A percentile compares a stretch with the other conserved stretches of the same genome.
These are phyloP conservation scores for Gymnocephalus cernua DNA, from an alignment of 2,113 vertebrate species.

Conservation along the genomic window DNA sequence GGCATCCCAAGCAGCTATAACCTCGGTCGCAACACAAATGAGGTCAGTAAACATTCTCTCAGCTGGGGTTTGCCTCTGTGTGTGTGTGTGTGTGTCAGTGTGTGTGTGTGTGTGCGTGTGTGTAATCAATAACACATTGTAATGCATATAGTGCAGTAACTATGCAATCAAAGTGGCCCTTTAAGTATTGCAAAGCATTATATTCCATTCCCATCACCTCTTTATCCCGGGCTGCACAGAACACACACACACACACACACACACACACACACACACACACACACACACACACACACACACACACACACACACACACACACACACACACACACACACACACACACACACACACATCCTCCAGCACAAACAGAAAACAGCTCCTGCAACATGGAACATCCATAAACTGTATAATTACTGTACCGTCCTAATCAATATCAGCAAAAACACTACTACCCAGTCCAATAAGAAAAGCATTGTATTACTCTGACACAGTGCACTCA, in stretches of 20 bases:
- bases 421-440: conserved; percentile 42
- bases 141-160: conserved; percentile 43
- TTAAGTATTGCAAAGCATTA: conserved; percentile 25
- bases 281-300: conserved; percentile 3
- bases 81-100: conserved; percentile 31
- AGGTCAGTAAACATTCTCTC: conserved; percentile 45
- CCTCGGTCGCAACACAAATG: conserved; percentile 28
- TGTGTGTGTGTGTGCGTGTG: conserved; percentile 12
- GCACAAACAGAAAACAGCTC: conserved; percentile 21
- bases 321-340: background rate
- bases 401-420: conserved; percentile 22
- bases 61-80: conserved; percentile 36
- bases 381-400: conserved; percentile 16
- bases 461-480: conserved; percentile 16
- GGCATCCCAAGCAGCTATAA: conserved; percentile 56
- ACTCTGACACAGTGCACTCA: conserved; percentile 34
- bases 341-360: no score
- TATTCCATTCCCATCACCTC: conserved; percentile 20
- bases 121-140: conserved; percentile 21
- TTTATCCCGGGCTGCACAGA: conserved; percentile 11
- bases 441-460: background rate
- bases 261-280: background rate
- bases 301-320: background rate
- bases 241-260: conserved; percentile 5
- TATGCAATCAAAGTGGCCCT: conserved; percentile 44